Evolutionary conservation across 2,797 vertebrate genomes (phyloP).

Genomic region (Pagetopsis macropterus): DNA sequence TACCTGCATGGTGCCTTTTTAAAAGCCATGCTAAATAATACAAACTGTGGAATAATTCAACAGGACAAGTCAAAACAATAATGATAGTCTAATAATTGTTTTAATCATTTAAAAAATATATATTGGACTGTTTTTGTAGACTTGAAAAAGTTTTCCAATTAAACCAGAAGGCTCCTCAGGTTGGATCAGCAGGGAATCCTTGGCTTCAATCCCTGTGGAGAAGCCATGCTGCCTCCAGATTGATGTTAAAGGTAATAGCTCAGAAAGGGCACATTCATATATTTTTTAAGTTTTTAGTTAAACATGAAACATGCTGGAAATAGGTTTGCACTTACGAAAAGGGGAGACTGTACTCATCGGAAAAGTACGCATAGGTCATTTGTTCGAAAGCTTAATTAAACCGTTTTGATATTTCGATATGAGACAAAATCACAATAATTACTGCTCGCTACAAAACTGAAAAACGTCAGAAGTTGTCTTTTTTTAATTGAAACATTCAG

Average conservation of each 20-base stretch:
- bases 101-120: constrained; percentile 8
- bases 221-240: not conserved
- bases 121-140: not conserved
- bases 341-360: not conserved
- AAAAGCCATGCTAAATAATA: not conserved
- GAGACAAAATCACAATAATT: constrained; percentile 8
- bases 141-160: constrained; percentile 9
- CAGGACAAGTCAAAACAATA: constrained; percentile 3
- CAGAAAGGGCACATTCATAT: not conserved
- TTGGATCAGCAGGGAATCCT: constrained; percentile 16
- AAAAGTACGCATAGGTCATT: not conserved
- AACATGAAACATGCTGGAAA: not conserved
- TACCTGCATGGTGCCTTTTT: not conserved
- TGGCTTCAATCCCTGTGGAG: not conserved
- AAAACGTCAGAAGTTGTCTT: not conserved
- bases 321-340: not conserved
- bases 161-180: not conserved
- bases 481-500: not conserved
- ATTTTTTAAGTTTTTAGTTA: not conserved
- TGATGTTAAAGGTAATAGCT: not conserved
- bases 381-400: not conserved
- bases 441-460: not conserved
- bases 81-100: constrained; percentile 22
- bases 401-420: not conserved
- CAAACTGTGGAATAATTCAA: constrained; percentile 24